Evolutionary conservation across 2,888 invertebrate species (phyloP).

Genomic region (Trachelus troglodyta): DNA sequence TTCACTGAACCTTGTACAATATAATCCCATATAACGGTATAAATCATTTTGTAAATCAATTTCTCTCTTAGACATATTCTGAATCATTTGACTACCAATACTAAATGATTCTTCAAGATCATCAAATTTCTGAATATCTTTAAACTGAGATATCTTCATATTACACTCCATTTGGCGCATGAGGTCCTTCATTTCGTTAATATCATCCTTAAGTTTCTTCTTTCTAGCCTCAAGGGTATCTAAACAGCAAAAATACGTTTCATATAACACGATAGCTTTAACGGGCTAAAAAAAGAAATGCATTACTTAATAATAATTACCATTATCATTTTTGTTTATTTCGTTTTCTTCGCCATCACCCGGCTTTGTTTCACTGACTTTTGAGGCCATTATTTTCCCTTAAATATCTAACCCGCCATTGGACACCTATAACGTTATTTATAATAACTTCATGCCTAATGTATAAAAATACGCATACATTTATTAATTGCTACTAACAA

Average conservation of each 20-base stretch:
- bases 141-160: background rate
- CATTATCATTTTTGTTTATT: background rate
- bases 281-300: background rate
- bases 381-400: background rate
- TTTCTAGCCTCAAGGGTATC: background rate
- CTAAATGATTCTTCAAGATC: background rate
- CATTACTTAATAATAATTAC: background rate
- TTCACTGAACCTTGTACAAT: constrained; percentile 17
- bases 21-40: constrained; percentile 20
- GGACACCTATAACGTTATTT: background rate
- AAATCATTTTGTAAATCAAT: constrained; percentile 17
- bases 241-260: background rate
- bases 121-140: background rate
- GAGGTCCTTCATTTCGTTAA: background rate
- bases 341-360: background rate
- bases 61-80: background rate
- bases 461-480: background rate
- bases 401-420: background rate
- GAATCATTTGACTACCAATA: background rate
- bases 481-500: background rate
- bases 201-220: background rate
- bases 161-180: background rate
- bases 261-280: background rate
- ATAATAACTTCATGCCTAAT: background rate
- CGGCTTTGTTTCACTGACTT: background rate